Base-by-base conservation (phyloP, 1,140 invertebrate genomes). In the Cydia splendana region DNA sequence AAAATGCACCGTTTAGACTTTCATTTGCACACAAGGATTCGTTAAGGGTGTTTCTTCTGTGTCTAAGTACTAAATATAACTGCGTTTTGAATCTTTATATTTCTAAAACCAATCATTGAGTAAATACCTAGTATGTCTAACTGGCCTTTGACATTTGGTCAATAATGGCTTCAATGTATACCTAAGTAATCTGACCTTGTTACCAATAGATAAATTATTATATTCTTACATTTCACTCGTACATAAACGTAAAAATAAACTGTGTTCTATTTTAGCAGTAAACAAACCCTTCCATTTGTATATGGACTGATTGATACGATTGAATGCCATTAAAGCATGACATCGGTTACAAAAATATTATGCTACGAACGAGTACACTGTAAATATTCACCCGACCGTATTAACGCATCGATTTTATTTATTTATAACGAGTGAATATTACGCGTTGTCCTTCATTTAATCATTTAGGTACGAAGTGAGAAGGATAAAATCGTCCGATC, bases 11-110 rank as follows among this genome's bases (percentile, higher is more conserved):
- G 75, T 82, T 88, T 87, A 86, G 87, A 85, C 85, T 82, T 83
- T 90, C 83, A 90, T 88, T 87, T 92, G 85, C 88, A 88, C 88
- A 76, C 84, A 84, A 86, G 85, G 82, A 86, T 88, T 85, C 57
- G 57, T 24, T 62, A 62, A 5, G 18, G 20, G 18, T 24, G 57
- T 62, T 62, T 62, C 57, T 62, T 62, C n/a, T 10, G 57, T 18
- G 57, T 57, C n/a, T 20, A 57, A 7, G 18, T 48, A 53, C 51
- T 53, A 53, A 53, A n/a, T n/a, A n/a, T 53, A 53, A 53, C 48
- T 53, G 15, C 48, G 48, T 53, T 53, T n/a, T 53, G 10, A 53
- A 53, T 53, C 2, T n/a, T 10, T 10, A 12, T 48, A 48, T 48
- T 12, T 48, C 10, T 48, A 45, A 0, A 12, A 30, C 30, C 30